Evolutionary conservation across 1,140 invertebrate genomes (phyloP).

Genomic region (Drosophila lowei): DNA sequence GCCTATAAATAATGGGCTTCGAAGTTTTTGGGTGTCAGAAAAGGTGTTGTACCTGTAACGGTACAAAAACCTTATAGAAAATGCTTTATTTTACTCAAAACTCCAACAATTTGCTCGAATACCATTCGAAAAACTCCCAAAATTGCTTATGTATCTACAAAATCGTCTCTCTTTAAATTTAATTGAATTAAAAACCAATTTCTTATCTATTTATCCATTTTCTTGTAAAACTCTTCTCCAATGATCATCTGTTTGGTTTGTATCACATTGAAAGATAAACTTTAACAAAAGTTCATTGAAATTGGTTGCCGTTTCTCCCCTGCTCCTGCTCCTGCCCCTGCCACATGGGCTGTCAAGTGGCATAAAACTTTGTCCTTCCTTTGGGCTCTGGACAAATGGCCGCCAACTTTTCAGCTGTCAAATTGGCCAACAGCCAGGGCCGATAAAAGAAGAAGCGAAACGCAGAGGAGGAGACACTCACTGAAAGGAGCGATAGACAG

Average conservation of each 20-base stretch:
- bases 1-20: not conserved
- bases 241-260: slow-evolving; percentile 7
- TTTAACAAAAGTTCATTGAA: slow-evolving; percentile 50
- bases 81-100: not conserved
- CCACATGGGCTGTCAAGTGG: slow-evolving; percentile 6
- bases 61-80: no score
- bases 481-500: slow-evolving; percentile 1
- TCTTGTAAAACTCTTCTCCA: no score
- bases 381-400: slow-evolving; percentile 13
- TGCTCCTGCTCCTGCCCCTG: not conserved
- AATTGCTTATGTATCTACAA: no score
- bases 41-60: no score
- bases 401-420: slow-evolving; percentile 43
- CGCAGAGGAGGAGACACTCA: slow-evolving; percentile 9
- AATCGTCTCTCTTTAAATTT: no score
- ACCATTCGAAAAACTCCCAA: no score
- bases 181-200: no score
- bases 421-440: slow-evolving; percentile 37
- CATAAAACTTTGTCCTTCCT: slow-evolving; percentile 30
- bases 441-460: slow-evolving; percentile 25
- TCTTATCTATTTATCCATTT: no score
- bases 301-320: slow-evolving; percentile 18
- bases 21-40: not conserved
- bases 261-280: slow-evolving; percentile 26
- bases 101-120: not conserved